Evolutionary conservation across 2,888 invertebrate species (phyloP).

Genomic region (Lottia scabra): DNA sequence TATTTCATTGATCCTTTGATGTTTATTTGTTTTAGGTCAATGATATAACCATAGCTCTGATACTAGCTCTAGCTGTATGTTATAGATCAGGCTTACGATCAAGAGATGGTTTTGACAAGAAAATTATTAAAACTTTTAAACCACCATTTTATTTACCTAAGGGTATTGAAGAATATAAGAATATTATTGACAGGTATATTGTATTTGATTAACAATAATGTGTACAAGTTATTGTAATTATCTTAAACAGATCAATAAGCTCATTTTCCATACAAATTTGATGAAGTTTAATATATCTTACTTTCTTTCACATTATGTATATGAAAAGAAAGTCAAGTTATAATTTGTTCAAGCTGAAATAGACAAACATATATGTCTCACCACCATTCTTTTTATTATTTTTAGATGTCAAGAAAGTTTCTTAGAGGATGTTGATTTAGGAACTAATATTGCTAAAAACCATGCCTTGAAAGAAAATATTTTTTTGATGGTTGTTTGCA

Average conservation of each 20-base stretch:
- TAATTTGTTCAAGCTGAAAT: too few relatives aligned
- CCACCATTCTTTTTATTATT: not conserved
- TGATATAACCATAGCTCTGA: conserved; percentile 47
- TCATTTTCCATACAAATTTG: too few relatives aligned
- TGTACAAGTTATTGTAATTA: too few relatives aligned
- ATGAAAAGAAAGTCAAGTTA: too few relatives aligned
- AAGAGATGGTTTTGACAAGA: conserved; percentile 43
- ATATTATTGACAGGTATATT: conserved; percentile 24
- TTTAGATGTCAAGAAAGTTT: conserved; percentile 62
- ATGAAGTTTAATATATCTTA: too few relatives aligned
- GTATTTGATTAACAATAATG: too few relatives aligned
- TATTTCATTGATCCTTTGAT: not conserved
- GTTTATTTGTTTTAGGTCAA: conserved; percentile 12
- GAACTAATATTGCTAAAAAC: conserved; percentile 59
- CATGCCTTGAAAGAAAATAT: conserved; percentile 66
- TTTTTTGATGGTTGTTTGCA: conserved; percentile 68
- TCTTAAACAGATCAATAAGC: too few relatives aligned
- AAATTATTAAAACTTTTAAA: conserved; percentile 40
- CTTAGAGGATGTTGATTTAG: conserved; percentile 50
- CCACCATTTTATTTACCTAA: conserved; percentile 39
- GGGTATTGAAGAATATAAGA: conserved; percentile 36
- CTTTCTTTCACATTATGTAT: too few relatives aligned
- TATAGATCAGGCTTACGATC: conserved; percentile 56
- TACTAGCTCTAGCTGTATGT: conserved; percentile 60
- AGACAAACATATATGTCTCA: too few relatives aligned